A percentile compares a stretch with the other conserved stretches of the same genome.
Evolutionary conservation across 2,888 invertebrate genomes (phyloP).

Genomic region (Tiliacea citrago): DNA sequence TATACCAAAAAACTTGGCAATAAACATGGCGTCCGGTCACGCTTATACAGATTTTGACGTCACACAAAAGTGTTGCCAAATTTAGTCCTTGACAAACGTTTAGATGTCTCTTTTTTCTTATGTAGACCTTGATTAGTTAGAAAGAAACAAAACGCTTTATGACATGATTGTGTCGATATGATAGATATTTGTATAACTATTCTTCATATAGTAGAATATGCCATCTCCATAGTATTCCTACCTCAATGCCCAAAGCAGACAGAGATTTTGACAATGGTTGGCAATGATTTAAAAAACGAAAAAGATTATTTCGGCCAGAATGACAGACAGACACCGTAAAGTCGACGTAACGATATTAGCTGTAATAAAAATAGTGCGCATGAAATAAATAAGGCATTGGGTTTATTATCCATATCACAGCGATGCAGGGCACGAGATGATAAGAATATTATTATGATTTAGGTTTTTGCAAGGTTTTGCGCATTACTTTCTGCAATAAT

Average conservation of each 20-base stretch:
- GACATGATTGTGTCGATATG: no score
- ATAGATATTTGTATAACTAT: no score
- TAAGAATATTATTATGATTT: constrained; percentile 24
- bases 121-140: no score
- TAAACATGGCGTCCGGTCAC: no score
- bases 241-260: not conserved
- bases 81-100: no score
- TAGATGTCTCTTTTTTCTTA: no score
- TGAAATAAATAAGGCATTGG: constrained; percentile 75
- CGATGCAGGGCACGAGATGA: constrained; percentile 64
- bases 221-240: no score
- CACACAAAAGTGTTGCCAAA: no score
- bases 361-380: constrained; percentile 61
- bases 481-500: not conserved
- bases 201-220: no score
- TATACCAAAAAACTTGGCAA: no score
- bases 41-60: no score
- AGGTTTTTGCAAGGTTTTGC: constrained; percentile 1
- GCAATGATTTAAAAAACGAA: not conserved
- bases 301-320: not conserved
- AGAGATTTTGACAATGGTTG: not conserved
- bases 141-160: no score
- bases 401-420: constrained; percentile 80
- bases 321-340: constrained; percentile 45
- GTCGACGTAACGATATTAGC: constrained; percentile 55